These are phyloP conservation scores for Neocrepidodera transversa DNA, from an alignment of 2,888 invertebrate genomes.

Conservation along the genomic window DNA sequence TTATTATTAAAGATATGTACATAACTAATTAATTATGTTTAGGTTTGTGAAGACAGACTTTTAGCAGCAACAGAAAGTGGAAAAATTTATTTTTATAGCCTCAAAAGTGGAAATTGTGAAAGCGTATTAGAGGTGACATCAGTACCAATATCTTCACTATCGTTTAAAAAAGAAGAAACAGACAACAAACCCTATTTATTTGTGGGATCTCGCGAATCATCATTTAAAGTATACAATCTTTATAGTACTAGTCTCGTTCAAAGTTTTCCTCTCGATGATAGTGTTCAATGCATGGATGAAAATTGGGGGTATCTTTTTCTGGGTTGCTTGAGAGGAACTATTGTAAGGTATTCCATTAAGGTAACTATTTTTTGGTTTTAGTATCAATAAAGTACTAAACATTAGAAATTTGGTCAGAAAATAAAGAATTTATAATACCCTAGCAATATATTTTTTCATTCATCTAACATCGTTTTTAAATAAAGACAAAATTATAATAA, in stretches of 20 bases:
- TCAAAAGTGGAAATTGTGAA: constrained; percentile 58
- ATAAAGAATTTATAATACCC: no score
- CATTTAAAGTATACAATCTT: constrained; percentile 68
- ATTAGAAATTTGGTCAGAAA: no score
- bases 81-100: constrained; percentile 67
- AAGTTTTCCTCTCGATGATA: constrained; percentile 66
- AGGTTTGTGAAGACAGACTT: constrained; percentile 68
- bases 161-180: constrained; percentile 58
- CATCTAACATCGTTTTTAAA: no score
- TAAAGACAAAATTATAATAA: no score
- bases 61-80: constrained; percentile 71
- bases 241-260: constrained; percentile 64
- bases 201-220: constrained; percentile 69
- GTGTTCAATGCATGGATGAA: constrained; percentile 77
- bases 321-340: constrained; percentile 75
- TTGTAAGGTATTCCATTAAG: constrained; percentile 73
- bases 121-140: constrained; percentile 67
- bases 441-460: no score
- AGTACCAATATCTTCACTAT: constrained; percentile 69
- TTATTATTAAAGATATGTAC: no score
- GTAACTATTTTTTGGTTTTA: constrained; percentile 61
- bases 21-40: no score
- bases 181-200: constrained; percentile 61
- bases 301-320: constrained; percentile 76
- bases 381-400: constrained; percentile 2